phyloP scores from a whole-genome alignment of 2,113 vertebrate species.

The Callorhinus ursinus region DNA sequence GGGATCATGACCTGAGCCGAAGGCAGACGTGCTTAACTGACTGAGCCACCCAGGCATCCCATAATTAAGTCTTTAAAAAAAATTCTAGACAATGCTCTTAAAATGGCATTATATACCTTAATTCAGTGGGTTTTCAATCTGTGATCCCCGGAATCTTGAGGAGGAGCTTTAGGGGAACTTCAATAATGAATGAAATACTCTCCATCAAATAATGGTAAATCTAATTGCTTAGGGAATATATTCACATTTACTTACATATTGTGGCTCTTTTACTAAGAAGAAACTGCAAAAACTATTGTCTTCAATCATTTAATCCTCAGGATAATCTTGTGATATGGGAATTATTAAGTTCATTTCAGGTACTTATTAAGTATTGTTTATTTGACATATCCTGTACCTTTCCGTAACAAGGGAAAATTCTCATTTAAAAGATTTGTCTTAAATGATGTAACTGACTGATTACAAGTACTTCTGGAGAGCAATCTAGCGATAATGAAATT shows the following conservation, averaged over 20 bases:
- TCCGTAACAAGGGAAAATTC: slow-evolving; percentile 21
- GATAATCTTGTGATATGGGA: slow-evolving; percentile 15
- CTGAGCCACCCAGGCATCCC: too few relatives aligned
- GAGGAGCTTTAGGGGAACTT: slow-evolving; percentile 10
- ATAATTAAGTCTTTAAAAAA: neutral
- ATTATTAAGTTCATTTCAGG: slow-evolving; percentile 9
- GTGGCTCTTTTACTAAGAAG: slow-evolving; percentile 20
- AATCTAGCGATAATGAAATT: slow-evolving; percentile 31
- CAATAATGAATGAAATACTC: neutral
- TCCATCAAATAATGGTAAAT: slow-evolving; percentile 1
- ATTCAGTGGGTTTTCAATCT: slow-evolving; percentile 30
- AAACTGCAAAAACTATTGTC: neutral
- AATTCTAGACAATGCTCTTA: neutral
- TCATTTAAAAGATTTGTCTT: neutral
- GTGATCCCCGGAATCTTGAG: neutral
- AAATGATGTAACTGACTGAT: neutral
- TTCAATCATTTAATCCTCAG: slow-evolving; percentile 50
- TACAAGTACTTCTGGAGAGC: neutral
- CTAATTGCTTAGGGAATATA: slow-evolving; percentile 8
- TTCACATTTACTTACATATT: slow-evolving; percentile 25
- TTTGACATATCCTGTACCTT: neutral
- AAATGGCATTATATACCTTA: slow-evolving; percentile 1
- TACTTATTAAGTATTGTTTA: neutral
- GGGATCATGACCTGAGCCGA: too few relatives aligned
- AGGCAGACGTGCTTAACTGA: too few relatives aligned